These are phyloP conservation scores for Drosophila ogumai DNA, from an alignment of 1,140 invertebrate genomes.

Conservation along the genomic window DNA sequence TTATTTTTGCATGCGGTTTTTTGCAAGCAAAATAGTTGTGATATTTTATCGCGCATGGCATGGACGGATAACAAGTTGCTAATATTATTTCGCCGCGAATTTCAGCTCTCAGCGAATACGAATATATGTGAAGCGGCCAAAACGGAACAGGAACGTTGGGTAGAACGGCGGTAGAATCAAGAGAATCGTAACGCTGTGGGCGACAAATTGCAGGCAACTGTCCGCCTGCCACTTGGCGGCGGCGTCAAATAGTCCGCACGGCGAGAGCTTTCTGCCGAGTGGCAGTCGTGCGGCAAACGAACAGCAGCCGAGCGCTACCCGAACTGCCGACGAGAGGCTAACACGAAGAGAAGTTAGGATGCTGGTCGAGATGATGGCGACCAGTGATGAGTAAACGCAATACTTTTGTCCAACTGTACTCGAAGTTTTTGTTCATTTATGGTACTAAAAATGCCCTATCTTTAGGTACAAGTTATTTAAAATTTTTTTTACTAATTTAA, in stretches of 20 bases:
- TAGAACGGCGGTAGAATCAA: conserved; percentile 23
- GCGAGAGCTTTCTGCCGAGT: conserved; percentile 30
- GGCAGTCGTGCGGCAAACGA: background rate
- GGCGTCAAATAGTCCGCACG: conserved; percentile 55
- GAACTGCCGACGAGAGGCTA: background rate
- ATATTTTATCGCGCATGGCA: conserved; percentile 85
- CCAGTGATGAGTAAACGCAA: conserved; percentile 1
- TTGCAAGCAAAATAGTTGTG: conserved; percentile 85
- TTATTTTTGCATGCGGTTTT: conserved; percentile 84
- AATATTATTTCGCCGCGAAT: conserved; percentile 84
- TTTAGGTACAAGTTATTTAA: background rate
- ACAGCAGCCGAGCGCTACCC: conserved; percentile 4
- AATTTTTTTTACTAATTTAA: background rate
- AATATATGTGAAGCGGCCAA: conserved; percentile 11
- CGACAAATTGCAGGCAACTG: conserved; percentile 64
- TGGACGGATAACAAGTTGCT: conserved; percentile 84
- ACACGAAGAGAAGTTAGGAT: conserved; percentile 27
- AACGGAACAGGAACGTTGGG: conserved; percentile 16
- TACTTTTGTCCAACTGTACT: conserved; percentile 8
- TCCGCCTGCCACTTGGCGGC: conserved; percentile 19
- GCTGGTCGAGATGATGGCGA: conserved; percentile 8
- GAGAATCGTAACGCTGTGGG: conserved; percentile 21
- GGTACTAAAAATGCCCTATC: too few relatives aligned
- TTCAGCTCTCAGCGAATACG: conserved; percentile 69
- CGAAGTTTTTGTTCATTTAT: background rate